Conservation (phyloP, 2,888 invertebrate species). For the Drosophila picticornis region DNA sequence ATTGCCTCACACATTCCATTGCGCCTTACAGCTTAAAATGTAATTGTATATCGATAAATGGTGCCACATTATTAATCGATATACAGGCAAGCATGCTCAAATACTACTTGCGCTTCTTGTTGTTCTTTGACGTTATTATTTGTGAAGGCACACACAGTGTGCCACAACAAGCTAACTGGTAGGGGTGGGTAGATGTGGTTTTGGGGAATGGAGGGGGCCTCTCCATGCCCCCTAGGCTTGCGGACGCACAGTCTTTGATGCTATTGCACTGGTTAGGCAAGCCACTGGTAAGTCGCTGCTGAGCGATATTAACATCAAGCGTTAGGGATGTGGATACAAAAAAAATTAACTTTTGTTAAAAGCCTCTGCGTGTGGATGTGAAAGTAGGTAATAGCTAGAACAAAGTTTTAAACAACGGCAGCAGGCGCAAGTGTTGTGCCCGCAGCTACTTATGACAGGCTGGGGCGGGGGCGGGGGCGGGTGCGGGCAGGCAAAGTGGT, state of each 20-base stretch:
- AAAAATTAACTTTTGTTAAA: conserved; percentile 65
- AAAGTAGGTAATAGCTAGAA: conserved; percentile 41
- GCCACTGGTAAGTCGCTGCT: conserved; percentile 56
- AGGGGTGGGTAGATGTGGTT: not conserved
- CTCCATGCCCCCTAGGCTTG: conserved; percentile 34
- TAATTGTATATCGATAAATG: not conserved
- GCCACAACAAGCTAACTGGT: conserved; percentile 12
- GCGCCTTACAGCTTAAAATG: not conserved
- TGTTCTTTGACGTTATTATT: not conserved
- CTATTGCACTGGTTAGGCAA: conserved; percentile 12
- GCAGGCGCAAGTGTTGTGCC: conserved; percentile 57
- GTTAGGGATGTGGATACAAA: conserved; percentile 59
- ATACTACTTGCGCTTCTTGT: not conserved
- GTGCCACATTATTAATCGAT: not conserved
- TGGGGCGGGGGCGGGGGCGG: conserved; percentile 1
- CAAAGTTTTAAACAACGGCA: conserved; percentile 39
- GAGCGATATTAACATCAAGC: conserved; percentile 73
- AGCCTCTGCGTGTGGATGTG: conserved; percentile 35
- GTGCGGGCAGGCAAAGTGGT: conserved; percentile 17
- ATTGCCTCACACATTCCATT: not conserved
- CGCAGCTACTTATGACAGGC: conserved; percentile 52
- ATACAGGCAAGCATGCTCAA: not conserved
- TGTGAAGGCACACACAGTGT: conserved; percentile 26
- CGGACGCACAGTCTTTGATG: conserved; percentile 1
- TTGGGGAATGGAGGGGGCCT: conserved; percentile 5